Evolutionary conservation across 2,888 invertebrate species (phyloP), one percentile per base, ranked within the genome.

Genomic region (Panopea generosa): DNA sequence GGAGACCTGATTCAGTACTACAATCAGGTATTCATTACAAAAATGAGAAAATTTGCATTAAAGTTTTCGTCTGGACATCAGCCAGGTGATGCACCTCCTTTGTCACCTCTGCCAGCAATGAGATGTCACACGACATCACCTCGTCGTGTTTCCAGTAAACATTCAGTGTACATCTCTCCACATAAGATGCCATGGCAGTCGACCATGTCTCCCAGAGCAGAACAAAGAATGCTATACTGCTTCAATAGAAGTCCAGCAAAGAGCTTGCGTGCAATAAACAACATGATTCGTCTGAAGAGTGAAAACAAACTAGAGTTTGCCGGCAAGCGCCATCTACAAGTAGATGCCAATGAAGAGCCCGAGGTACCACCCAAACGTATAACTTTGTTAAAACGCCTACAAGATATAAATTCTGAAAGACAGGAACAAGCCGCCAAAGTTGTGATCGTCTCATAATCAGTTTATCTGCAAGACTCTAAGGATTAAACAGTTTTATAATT

Each of bases 1-100:
- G 97, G 96, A 16, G 98, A 99, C 93, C 95, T 99, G 75, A 98
- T 99, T 85, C 95, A 96, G 90, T 99, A 99, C 93, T 99, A 99
- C 93, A 99, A 99, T 92, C 66, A 82, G 82, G 92, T 45, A 45
- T 98, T 97, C 92, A 96, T 98, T 63, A 95, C 95, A 78, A 95
- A 95, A 90, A 96, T 98, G 93, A 96, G 96, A 89, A 95, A 94
- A 73, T 96, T 97, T 90, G 97, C 96, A 0, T 93, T 95, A 75
- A 94, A 95, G 83, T 96, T 96, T 88, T 94, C 94, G 62, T 92
- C 92, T 33, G 87, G 88, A 60, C 90, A 91, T 69, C 71, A 80
- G 49, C 69, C 78, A 59, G 85, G 84, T 78, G 91, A 93, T 81
- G 86, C 87, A 40, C 93, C 95, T 43, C 92, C 95, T 2, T 90